Evolutionary conservation across 2,113 vertebrate genomes (phyloP).

Genomic region (Polyodon spathula): DNA sequence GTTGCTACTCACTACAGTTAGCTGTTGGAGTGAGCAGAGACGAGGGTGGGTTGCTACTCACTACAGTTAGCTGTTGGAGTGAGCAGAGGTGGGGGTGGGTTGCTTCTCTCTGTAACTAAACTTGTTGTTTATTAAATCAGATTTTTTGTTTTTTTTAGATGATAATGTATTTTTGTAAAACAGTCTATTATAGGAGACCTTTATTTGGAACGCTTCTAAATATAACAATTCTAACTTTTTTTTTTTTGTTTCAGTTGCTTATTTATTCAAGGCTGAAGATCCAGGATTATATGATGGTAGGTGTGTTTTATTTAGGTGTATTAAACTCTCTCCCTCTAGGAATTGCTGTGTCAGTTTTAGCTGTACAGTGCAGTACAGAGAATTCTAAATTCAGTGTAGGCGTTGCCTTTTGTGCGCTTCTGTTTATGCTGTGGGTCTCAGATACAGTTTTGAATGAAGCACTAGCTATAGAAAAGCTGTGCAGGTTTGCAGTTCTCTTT

Average conservation of each 20-base stretch:
- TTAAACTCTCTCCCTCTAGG: neutral
- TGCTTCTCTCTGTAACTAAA: no score
- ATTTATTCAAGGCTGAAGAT: slow-evolving; percentile 54
- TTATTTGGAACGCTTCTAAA: no score
- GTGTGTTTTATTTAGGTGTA: slow-evolving; percentile 1
- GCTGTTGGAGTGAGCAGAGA: no score
- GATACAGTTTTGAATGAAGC: no score
- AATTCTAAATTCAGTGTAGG: neutral
- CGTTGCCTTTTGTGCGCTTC: neutral
- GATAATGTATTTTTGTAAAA: neutral
- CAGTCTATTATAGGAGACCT: neutral
- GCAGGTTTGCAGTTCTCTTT: no score
- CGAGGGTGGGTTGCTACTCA: no score
- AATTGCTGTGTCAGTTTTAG: neutral
- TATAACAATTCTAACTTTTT: no score
- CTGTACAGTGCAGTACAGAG: neutral
- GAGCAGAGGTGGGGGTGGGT: no score
- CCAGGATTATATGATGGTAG: slow-evolving; percentile 61
- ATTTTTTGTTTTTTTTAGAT: neutral
- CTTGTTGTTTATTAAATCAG: neutral
- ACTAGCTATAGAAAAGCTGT: no score
- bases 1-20: no score
- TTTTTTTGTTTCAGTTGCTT: neutral
- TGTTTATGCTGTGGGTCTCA: neutral
- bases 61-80: no score